Percentiles rank a stretch among this genome's conserved stretches.
phyloP scores from a whole-genome alignment of 2,888 invertebrate species.

The Odontocolon sp. region DNA sequence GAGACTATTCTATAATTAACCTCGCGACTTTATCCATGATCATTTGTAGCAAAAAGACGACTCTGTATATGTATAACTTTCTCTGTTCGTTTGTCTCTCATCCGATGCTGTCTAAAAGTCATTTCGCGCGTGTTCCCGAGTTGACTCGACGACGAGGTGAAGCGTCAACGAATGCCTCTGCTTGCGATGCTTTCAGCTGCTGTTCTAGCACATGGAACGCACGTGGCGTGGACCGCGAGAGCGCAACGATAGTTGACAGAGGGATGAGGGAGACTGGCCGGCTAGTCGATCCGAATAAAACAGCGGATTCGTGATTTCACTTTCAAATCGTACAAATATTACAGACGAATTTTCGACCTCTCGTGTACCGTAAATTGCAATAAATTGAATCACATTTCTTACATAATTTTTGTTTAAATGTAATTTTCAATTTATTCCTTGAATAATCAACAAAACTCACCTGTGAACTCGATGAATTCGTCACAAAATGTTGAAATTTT shows the following conservation, averaged over 20 bases:
- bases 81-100: not conserved
- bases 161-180: slow-evolving; percentile 30
- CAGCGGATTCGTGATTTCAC: slow-evolving; percentile 42
- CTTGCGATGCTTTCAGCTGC: not conserved
- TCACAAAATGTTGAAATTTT: not conserved
- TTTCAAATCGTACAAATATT: slow-evolving; percentile 25
- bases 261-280: slow-evolving; percentile 20
- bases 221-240: slow-evolving; percentile 63
- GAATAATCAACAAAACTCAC: not conserved
- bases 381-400: not conserved
- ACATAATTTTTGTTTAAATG: not conserved
- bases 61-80: not conserved
- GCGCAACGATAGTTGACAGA: slow-evolving; percentile 51
- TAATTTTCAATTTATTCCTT: not conserved
- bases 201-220: slow-evolving; percentile 67
- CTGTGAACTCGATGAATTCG: slow-evolving; percentile 24
- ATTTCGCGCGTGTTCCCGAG: slow-evolving; percentile 28
- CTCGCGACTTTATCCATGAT: slow-evolving; percentile 14
- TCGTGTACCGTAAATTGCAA: not conserved
- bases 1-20: slow-evolving; percentile 16
- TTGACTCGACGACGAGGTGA: slow-evolving; percentile 19
- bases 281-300: slow-evolving; percentile 56
- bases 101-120: slow-evolving; percentile 11
- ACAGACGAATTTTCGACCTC: slow-evolving; percentile 10
- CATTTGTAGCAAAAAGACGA: slow-evolving; percentile 18